Conservation (phyloP, 2,888 invertebrate species). For the Diarsia mendica region DNA sequence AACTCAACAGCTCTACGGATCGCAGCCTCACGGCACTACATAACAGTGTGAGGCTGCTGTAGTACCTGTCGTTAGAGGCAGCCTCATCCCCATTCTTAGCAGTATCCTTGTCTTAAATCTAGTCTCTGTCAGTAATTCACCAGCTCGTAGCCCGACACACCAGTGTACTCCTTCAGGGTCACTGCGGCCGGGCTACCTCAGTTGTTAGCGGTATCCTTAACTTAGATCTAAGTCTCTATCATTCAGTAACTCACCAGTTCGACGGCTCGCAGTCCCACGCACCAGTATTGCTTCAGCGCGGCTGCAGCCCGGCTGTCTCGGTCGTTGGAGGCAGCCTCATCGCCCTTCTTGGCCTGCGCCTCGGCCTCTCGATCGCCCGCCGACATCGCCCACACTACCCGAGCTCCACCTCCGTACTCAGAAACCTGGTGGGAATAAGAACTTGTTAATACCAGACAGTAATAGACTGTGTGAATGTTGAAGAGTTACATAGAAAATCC, state of each 20-base stretch:
- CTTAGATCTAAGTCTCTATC: not conserved
- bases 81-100: not conserved
- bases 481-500: too few relatives aligned
- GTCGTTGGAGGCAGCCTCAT: constrained; percentile 77
- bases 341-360: constrained; percentile 89
- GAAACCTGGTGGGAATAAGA: constrained; percentile 81
- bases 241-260: constrained; percentile 90
- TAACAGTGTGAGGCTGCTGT: too few relatives aligned
- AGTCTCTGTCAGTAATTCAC: too few relatives aligned
- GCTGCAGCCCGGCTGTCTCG: not conserved
- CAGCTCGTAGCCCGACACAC: too few relatives aligned
- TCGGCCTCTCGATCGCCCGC: constrained; percentile 91
- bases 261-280: constrained; percentile 89
- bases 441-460: not conserved
- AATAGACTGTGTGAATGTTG: not conserved
- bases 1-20: not conserved
- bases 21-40: too few relatives aligned
- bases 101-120: too few relatives aligned
- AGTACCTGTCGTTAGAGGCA: not conserved
- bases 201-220: too few relatives aligned
- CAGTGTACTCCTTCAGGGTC: too few relatives aligned
- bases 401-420: constrained; percentile 88
- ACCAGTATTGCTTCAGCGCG: constrained; percentile 86
- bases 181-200: too few relatives aligned
- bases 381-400: constrained; percentile 91